Conservation (phyloP, 2,113 vertebrate species). For the Laticauda laticaudata region DNA sequence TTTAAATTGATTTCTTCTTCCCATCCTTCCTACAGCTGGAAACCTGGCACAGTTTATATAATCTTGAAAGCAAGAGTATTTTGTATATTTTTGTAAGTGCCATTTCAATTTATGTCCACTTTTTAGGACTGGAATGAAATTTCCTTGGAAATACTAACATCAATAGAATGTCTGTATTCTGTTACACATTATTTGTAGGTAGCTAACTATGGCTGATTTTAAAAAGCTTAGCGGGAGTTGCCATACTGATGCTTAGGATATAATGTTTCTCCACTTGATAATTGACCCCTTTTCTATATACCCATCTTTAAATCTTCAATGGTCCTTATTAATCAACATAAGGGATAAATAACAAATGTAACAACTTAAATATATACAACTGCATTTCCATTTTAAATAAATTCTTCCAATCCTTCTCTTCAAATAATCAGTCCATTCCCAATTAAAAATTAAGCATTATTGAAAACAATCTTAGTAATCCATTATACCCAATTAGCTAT, state of each 20-base stretch:
- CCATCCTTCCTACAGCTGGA: neutral
- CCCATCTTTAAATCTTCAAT: neutral
- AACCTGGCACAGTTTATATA: neutral
- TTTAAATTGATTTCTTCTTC: neutral
- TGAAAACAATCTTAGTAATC: neutral
- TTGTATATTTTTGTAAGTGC: neutral
- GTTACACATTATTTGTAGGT: neutral
- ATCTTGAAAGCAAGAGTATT: neutral
- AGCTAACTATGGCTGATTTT: neutral
- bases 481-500: neutral
- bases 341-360: neutral
- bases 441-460: neutral
- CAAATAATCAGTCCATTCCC: neutral
- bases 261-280: neutral
- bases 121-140: neutral
- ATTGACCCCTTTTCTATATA: neutral
- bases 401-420: neutral
- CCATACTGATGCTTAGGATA: neutral
- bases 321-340: neutral
- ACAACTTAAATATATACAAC: neutral
- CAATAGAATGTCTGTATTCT: neutral
- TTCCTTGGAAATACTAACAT: neutral
- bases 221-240: neutral
- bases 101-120: neutral
- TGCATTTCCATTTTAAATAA: neutral